Percentiles rank a stretch among this genome's conserved stretches.
Evolutionary conservation across 1,140 invertebrate genomes (phyloP).

Genomic region (Sminthurinus signatus): DNA sequence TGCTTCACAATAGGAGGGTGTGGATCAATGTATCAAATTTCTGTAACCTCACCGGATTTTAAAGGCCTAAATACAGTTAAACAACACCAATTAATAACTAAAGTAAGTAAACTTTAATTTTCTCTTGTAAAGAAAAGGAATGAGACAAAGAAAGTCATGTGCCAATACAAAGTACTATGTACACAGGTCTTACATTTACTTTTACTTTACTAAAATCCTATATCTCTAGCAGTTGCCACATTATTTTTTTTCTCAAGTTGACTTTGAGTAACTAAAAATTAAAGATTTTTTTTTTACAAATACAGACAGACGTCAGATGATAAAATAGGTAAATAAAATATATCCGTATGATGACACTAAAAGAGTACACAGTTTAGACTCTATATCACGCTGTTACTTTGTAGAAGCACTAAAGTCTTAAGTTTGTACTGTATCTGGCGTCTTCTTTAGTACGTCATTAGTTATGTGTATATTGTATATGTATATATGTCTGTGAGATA

Average conservation of each 20-base stretch:
- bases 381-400: too few species aligned
- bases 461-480: too few species aligned
- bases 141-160: background rate
- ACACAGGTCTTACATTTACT: background rate
- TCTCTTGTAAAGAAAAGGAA: background rate
- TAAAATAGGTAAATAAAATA: too few species aligned
- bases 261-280: too few species aligned
- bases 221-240: background rate
- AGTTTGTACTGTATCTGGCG: too few species aligned
- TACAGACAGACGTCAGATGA: too few species aligned
- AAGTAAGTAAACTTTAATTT: slow-evolving; percentile 48
- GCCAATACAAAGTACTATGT: background rate
- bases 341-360: too few species aligned
- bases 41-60: slow-evolving; percentile 67
- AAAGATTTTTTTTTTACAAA: too few species aligned
- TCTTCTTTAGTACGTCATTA: too few species aligned
- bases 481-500: too few species aligned
- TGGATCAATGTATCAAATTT: slow-evolving; percentile 81
- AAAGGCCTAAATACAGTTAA: slow-evolving; percentile 66
- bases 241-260: background rate
- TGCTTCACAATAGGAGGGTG: slow-evolving; percentile 59
- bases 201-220: background rate
- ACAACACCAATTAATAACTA: slow-evolving; percentile 72
- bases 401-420: too few species aligned
- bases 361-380: too few species aligned